Percentiles rank a stretch among this genome's conserved stretches.
These are phyloP conservation scores for Abrostola triplasia DNA, from an alignment of 2,888 invertebrate species.

Conservation along the genomic window DNA sequence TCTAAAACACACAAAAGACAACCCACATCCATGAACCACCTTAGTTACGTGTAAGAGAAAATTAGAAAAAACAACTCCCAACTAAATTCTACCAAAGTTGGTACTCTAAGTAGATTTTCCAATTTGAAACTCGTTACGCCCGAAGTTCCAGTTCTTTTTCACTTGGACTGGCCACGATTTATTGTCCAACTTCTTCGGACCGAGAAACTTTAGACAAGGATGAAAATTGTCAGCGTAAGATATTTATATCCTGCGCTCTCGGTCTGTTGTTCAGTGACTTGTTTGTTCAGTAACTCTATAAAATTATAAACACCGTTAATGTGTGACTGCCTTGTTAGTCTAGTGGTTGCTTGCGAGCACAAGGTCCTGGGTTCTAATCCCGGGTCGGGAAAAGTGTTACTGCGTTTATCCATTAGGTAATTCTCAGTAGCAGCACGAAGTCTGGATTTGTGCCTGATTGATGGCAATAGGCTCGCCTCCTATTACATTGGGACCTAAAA, in stretches of 20 bases:
- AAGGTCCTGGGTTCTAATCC: too few species aligned
- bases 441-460: too few species aligned
- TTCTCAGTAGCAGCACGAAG: too few species aligned
- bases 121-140: conserved; percentile 81
- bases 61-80: conserved; percentile 57
- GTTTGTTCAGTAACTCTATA: background rate
- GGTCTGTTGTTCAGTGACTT: background rate
- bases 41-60: conserved; percentile 53
- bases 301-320: too few species aligned
- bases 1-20: conserved; percentile 8
- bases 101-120: conserved; percentile 78
- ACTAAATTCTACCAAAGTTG: conserved; percentile 57
- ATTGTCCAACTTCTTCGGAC: conserved; percentile 73
- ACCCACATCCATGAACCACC: conserved; percentile 10
- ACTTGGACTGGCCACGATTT: conserved; percentile 78
- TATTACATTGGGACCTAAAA: too few species aligned
- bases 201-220: conserved; percentile 59
- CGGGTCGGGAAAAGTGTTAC: too few species aligned
- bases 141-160: conserved; percentile 67
- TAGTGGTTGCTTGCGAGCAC: too few species aligned
- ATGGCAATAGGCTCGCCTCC: too few species aligned
- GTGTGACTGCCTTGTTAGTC: too few species aligned
- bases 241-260: conserved; percentile 61
- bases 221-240: conserved; percentile 72
- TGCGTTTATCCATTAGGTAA: too few species aligned